phyloP scores from a whole-genome alignment of 1,140 invertebrate species.

The Varroa destructor region DNA sequence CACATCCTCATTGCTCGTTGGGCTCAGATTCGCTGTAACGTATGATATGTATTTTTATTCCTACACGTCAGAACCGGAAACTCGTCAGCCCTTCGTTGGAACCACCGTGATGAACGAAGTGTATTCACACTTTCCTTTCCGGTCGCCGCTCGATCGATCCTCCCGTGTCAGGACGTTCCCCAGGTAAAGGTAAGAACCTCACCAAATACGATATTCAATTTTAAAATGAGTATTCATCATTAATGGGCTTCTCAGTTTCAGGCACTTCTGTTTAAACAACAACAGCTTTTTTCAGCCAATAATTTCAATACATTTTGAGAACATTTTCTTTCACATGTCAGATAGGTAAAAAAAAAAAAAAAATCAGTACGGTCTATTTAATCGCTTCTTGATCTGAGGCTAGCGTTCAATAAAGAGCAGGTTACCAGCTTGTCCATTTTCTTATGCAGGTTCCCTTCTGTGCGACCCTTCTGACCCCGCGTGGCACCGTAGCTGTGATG shows the following conservation, averaged over 20 bases:
- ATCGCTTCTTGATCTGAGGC: too few relatives aligned
- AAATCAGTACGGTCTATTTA: too few relatives aligned
- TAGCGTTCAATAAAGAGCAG: too few relatives aligned
- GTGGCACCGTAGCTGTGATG: slow-evolving; percentile 16
- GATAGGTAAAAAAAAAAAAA: too few relatives aligned
- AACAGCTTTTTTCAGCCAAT: too few relatives aligned
- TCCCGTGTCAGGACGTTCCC: slow-evolving; percentile 18
- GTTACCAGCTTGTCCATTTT: background rate
- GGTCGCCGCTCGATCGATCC: slow-evolving; percentile 3
- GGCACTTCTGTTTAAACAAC: too few relatives aligned
- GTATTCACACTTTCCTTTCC: slow-evolving; percentile 21
- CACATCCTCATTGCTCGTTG: too few relatives aligned
- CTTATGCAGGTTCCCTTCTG: slow-evolving; percentile 10
- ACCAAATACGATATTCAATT: background rate
- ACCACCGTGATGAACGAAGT: slow-evolving; percentile 12
- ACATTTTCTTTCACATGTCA: too few relatives aligned
- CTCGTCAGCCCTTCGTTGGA: slow-evolving; percentile 13
- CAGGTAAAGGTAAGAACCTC: slow-evolving; percentile 8
- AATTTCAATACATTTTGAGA: too few relatives aligned
- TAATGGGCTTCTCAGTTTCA: too few relatives aligned
- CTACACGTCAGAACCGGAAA: background rate
- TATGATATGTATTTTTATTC: background rate
- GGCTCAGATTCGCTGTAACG: too few relatives aligned
- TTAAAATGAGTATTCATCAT: too few relatives aligned
- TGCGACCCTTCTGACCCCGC: slow-evolving; percentile 1